Evolutionary conservation across 1,140 invertebrate species (phyloP).

Genomic region (Drosophila dunni): DNA sequence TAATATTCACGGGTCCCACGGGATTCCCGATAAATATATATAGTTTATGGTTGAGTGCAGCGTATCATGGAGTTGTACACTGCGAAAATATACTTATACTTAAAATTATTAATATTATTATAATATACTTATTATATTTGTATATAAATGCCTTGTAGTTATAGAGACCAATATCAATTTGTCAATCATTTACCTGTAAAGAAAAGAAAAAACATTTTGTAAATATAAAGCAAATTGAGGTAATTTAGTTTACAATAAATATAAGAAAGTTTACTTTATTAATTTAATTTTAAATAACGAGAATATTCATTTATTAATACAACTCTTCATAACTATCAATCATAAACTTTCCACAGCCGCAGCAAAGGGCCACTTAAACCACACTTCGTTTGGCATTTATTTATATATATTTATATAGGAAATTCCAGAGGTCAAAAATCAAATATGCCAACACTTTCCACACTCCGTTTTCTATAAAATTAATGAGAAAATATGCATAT

Average conservation of each 20-base stretch:
- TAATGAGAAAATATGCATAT: constrained; percentile 72
- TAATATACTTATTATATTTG: background rate
- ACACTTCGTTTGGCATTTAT: no score
- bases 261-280: background rate
- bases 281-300: no score
- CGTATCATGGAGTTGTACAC: background rate
- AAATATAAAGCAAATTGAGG: background rate
- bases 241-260: constrained; percentile 26
- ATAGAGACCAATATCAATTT: background rate
- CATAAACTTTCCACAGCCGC: no score
- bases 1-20: no score
- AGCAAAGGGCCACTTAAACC: no score
- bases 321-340: no score
- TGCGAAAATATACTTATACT: background rate
- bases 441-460: constrained; percentile 61
- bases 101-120: background rate
- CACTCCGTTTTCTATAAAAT: constrained; percentile 59
- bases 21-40: no score
- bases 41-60: background rate
- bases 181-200: constrained; percentile 15
- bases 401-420: background rate
- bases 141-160: background rate
- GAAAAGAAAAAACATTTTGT: constrained; percentile 10
- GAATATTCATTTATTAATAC: no score
- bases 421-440: constrained; percentile 31